phyloP scores from a whole-genome alignment of 2,888 invertebrate species.

The Drosophila formosana region DNA sequence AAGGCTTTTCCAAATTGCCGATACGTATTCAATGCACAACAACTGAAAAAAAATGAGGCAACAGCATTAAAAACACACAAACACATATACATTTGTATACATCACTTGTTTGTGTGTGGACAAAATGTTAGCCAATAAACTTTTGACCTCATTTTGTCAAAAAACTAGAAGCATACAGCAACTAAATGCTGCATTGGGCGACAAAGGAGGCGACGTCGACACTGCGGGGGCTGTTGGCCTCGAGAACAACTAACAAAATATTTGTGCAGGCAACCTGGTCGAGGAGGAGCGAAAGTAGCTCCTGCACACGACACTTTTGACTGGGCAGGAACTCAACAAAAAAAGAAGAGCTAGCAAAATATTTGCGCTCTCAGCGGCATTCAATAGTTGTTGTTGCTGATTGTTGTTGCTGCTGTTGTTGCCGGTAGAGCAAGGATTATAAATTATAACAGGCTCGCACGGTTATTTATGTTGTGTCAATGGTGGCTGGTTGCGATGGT shows the following conservation, averaged over 20 bases:
- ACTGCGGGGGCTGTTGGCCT: background rate
- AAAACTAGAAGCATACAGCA: slow-evolving; percentile 49
- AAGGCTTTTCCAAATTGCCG: slow-evolving; percentile 5
- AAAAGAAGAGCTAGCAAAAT: slow-evolving; percentile 42
- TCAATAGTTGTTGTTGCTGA: slow-evolving; percentile 36
- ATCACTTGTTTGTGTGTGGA: slow-evolving; percentile 33
- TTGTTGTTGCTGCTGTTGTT: slow-evolving; percentile 34
- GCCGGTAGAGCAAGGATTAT: slow-evolving; percentile 69
- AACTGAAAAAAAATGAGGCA: slow-evolving; percentile 27
- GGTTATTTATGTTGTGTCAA: slow-evolving; percentile 74
- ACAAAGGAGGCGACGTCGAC: background rate
- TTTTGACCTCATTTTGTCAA: slow-evolving; percentile 80
- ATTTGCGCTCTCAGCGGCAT: slow-evolving; percentile 61
- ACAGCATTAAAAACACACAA: slow-evolving; percentile 11
- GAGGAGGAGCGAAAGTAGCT: slow-evolving; percentile 4
- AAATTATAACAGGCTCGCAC: slow-evolving; percentile 74
- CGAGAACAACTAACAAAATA: slow-evolving; percentile 55
- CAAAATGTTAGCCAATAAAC: slow-evolving; percentile 74
- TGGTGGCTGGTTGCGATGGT: slow-evolving; percentile 49
- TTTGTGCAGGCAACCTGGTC: slow-evolving; percentile 53
- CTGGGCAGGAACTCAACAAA: slow-evolving; percentile 25
- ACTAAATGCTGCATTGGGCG: slow-evolving; percentile 33
- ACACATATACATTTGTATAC: slow-evolving; percentile 13
- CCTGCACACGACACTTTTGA: slow-evolving; percentile 50
- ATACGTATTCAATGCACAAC: slow-evolving; percentile 8